Evolutionary conservation across 2,888 invertebrate genomes (phyloP), one percentile per base, ranked within the genome.

Genomic region (Sesamia inferens): DNA sequence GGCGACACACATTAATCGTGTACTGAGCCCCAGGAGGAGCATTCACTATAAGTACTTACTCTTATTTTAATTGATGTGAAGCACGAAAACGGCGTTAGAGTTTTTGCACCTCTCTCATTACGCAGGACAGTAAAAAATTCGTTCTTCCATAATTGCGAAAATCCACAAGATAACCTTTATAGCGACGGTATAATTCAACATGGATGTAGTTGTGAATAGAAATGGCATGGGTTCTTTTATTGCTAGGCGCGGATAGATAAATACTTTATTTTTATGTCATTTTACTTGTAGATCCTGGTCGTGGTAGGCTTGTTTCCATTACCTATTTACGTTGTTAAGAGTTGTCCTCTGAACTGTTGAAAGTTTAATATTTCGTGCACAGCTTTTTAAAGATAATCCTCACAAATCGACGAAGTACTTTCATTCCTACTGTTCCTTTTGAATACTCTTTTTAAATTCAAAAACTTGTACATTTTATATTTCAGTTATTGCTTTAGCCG

Each of bases 1-100:
- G 87, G 89, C 88, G 88, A 90, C 87, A 83, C 80, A 88, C 91
- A 94, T 93, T 93, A 92, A 93, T 93, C 89, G 91, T 87, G 78
- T 81, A 85, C 89, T 89, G 90, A 89, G 90, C 88, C 87, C 85
- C 87, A 72, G 79, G 84, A 88, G 89, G 74, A 75, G 81, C 87
- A 82, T 88, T 84, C 84, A 87, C 84, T 88, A 88, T 86, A 86
- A 88, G 85, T 88, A 80, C 80, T 85, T 88, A 79, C 80, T 85
- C 81, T 86, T 84, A 88, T 84, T 89, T 85, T 85, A 82, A 83
- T 86, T 86, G 82, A 70, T 81, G 84, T 78, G 78, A 78, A 78
- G 68, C 79, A 76, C 76, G 78, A 79, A 82, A 82, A 78, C 80
- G 68, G 54, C 67, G 78, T 85, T 78, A 87, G 78, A 87, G 84